These are phyloP conservation scores for Coendou prehensilis DNA, from an alignment of 2,797 vertebrate genomes.

Conservation along the genomic window DNA sequence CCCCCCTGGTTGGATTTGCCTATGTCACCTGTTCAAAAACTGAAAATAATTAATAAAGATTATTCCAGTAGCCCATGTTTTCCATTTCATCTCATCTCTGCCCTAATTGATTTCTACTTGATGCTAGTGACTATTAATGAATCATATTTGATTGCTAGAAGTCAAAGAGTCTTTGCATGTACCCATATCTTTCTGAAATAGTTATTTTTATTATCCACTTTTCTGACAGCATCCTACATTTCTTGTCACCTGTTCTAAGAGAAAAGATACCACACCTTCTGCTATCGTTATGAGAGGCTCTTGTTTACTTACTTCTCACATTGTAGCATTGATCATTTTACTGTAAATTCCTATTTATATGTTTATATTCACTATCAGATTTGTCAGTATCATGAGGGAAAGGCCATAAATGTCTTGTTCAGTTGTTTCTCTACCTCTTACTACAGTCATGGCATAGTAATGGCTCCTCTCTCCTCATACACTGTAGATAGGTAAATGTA, in stretches of 20 bases:
- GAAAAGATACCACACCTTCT: neutral
- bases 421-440: neutral
- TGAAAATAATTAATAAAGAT: neutral
- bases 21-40: neutral
- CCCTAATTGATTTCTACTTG: neutral
- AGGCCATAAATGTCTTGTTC: neutral
- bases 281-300: neutral
- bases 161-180: neutral
- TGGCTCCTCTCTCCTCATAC: neutral
- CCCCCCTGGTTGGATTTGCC: neutral
- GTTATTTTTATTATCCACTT: neutral
- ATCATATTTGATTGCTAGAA: neutral
- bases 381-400: neutral
- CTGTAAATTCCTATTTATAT: neutral
- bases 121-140: neutral
- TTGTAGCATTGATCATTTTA: neutral
- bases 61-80: neutral
- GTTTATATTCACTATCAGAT: neutral
- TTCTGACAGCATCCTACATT: neutral
- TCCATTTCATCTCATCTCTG: neutral
- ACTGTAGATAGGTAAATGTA: neutral
- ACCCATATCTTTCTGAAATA: neutral
- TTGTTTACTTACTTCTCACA: neutral
- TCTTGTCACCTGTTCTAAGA: neutral
- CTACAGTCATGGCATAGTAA: neutral